A percentile compares a stretch with the other conserved stretches of the same genome.
phyloP scores from a whole-genome alignment of 2,888 invertebrate species.

The Apamea sordens region DNA sequence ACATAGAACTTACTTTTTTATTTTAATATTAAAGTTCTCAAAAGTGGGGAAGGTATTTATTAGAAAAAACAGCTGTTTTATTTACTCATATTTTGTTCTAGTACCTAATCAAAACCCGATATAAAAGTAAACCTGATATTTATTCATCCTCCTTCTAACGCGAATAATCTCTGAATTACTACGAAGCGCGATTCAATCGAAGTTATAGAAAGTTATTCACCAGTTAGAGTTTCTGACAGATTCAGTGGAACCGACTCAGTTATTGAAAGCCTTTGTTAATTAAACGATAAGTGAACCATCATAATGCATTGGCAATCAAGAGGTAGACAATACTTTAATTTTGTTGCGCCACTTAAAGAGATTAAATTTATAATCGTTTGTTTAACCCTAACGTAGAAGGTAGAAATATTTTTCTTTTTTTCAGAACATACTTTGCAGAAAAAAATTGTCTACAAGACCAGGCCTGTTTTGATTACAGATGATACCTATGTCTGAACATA shows the following conservation, averaged over 20 bases:
- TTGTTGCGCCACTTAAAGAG: background rate
- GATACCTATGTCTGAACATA: too few species aligned
- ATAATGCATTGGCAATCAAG: background rate
- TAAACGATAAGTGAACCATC: background rate
- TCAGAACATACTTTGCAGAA: background rate
- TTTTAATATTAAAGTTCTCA: too few species aligned
- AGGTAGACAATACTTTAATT: background rate
- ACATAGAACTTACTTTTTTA: too few species aligned
- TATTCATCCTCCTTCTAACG: background rate
- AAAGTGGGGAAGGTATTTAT: background rate
- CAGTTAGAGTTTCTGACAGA: slow-evolving; percentile 54
- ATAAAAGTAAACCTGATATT: slow-evolving; percentile 11
- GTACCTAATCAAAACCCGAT: background rate
- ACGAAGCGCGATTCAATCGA: slow-evolving; percentile 23
- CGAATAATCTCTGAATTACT: slow-evolving; percentile 28
- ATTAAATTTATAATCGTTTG: too few species aligned
- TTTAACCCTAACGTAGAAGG: background rate
- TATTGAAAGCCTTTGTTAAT: slow-evolving; percentile 53
- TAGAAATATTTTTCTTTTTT: background rate
- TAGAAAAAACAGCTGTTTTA: background rate
- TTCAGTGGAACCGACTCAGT: slow-evolving; percentile 47
- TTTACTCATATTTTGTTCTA: background rate
- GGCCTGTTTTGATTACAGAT: too few species aligned
- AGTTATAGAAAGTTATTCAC: slow-evolving; percentile 51
- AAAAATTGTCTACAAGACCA: too few species aligned